Evolutionary conservation across 2,888 invertebrate species (phyloP), one percentile per base, ranked within the genome.

Genomic region (Orchesellides sinensis): DNA sequence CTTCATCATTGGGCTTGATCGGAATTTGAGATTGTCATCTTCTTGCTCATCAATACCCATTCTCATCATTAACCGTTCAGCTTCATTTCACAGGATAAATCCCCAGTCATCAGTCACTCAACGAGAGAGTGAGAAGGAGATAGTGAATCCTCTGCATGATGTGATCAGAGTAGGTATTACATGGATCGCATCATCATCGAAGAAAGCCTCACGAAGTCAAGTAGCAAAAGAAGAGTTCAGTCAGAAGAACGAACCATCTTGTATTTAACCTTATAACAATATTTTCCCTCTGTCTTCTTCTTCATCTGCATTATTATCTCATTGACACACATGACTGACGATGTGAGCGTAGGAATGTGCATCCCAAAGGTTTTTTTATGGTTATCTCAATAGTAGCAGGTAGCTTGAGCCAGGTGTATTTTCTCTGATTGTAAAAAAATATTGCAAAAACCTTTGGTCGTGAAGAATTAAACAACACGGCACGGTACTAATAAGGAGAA

Each of bases 1-100:
- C 49, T 63, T 70, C 8, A 23, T 79, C 68, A 63, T 63, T 79
- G 40, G 61, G 6, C 69, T 27, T 72, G 73, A 80, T 80, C 73
- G 80, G 80, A 80, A 80, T 80, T 80, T 72, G 66, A 80, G 80
- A 80, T 80, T 80, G 80, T 80, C 80, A 80, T 80, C 80, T 79
- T 61, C 35, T 54, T 47, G 56, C 47, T 73, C 80, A 73, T 73
- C 80, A 73, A 66, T 65, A 61, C 73, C 32, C 65, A 78, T 78
- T 74, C 74, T 81, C 73, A 74, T 81, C 63, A 81, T 74, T 74
- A 81, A 73, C 45, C 68, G 29, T 73, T 73, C 73, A 74, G 74
- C 81, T 80, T 80, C 80, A 80, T 73, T 80, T 80, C 79, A 35
- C 79, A 61, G 17, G 25, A 54, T 10, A 8, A 2, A 49, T 49